phyloP scores from a whole-genome alignment of 2,888 invertebrate genomes.

The Lithophane semibrunnea region DNA sequence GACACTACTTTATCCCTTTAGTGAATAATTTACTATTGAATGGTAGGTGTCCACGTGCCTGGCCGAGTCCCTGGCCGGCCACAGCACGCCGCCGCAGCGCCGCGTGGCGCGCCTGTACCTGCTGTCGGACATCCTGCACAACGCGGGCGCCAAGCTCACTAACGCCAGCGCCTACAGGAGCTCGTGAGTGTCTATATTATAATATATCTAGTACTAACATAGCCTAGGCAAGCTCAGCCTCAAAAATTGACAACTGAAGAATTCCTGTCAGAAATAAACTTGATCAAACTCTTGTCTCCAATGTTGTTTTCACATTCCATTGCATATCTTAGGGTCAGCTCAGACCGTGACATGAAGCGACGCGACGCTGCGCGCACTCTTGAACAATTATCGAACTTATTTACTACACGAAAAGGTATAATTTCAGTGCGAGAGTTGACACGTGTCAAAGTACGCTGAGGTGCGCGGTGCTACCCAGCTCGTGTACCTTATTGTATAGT shows the following conservation, averaged over 20 bases:
- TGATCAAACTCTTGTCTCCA: not conserved
- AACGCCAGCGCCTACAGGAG: slow-evolving; percentile 98
- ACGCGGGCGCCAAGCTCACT: slow-evolving; percentile 98
- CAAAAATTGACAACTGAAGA: not conserved
- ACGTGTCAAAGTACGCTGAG: too few relatives aligned
- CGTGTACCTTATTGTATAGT: too few relatives aligned
- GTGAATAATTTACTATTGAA: not conserved
- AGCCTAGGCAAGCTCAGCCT: not conserved
- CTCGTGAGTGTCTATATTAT: slow-evolving; percentile 92
- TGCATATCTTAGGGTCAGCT: too few relatives aligned
- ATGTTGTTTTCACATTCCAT: not conserved
- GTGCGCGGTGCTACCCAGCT: too few relatives aligned
- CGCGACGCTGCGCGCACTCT: too few relatives aligned
- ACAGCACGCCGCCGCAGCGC: slow-evolving; percentile 94
- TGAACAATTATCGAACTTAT: too few relatives aligned
- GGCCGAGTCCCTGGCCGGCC: slow-evolving; percentile 95
- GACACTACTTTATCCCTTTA: not conserved
- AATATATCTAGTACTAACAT: too few relatives aligned
- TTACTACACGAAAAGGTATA: too few relatives aligned
- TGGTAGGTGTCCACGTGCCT: slow-evolving; percentile 95
- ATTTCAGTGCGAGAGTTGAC: too few relatives aligned
- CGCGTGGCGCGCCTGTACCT: slow-evolving; percentile 98
- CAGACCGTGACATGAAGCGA: too few relatives aligned
- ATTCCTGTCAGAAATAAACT: not conserved
- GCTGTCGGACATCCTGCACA: slow-evolving; percentile 98